These are phyloP conservation scores for Tetramorium alpestre DNA, from an alignment of 1,140 invertebrate genomes.

Conservation along the genomic window DNA sequence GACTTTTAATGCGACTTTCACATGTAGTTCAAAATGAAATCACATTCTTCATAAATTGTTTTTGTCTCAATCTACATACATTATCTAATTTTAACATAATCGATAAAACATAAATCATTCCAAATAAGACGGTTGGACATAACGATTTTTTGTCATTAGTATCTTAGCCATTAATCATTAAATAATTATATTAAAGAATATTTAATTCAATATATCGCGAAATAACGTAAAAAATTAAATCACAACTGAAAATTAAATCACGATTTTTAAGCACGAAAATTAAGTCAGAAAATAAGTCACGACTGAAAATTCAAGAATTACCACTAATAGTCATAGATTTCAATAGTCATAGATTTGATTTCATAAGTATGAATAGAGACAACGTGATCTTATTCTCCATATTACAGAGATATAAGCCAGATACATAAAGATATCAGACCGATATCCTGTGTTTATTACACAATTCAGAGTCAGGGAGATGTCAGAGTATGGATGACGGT, in stretches of 20 bases:
- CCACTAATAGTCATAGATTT: background rate
- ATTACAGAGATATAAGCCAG: background rate
- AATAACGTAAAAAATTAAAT: background rate
- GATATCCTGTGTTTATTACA: background rate
- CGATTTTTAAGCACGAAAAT: too few relatives aligned
- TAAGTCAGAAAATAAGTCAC: too few relatives aligned
- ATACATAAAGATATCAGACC: background rate
- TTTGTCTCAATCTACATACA: background rate
- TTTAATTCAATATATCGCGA: background rate
- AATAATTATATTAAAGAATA: background rate
- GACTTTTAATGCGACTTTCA: conserved; percentile 20
- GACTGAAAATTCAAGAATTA: too few relatives aligned
- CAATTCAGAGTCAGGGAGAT: background rate
- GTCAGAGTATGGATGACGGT: background rate
- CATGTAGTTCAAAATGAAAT: background rate
- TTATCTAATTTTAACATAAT: background rate
- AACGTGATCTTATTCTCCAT: background rate
- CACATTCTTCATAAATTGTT: background rate
- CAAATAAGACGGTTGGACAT: background rate
- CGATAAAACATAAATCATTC: background rate
- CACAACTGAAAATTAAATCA: background rate
- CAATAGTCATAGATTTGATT: background rate
- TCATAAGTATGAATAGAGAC: background rate
- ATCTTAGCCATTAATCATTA: background rate
- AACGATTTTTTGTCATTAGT: background rate